Evolutionary conservation across 2,888 invertebrate species (phyloP), one percentile per base, ranked within the genome.

Genomic region (Euphydryas editha): DNA sequence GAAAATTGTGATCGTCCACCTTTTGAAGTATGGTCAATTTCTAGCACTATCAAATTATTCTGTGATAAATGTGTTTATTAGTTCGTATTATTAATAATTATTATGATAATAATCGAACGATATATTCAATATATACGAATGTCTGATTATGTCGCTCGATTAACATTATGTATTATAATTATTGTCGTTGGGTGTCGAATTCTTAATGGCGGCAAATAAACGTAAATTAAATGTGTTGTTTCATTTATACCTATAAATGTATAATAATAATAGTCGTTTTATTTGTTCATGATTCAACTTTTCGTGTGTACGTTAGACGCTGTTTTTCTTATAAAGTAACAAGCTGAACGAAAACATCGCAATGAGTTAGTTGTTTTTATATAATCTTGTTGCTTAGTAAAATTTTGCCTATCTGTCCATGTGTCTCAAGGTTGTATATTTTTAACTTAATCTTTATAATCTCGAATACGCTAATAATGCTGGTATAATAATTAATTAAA

Each of bases 31-130:
- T 86, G 83, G 92, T 92, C 90, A 92, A 92, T 92, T 92, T 90
- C 81, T 86, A 87, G 87, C 86, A 89, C 90, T 90, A 90, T 91
- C 90, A 89, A 88, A 89, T 87, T 89, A 83, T 90, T 90, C 90
- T 91, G 91, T 92, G 92, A 92, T 92, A 90, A 78, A 88, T 89
- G 85, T 86, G 82, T 90, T 89, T 90, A 81, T 89, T 86, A 86
- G 81, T 87, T 89, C 74, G 69, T 71, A 73, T 66, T 30, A 30
- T 30, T 30, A 30, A 30, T 30, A 30, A 30, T 30, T 30, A 30
- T 30, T 30, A 4, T 30, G 4, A 65, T 55, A 54, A 59, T 24
- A 51, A 64, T 21, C 21, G 42, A 42, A 30, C 54, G 21, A 54
- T n/a, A 54, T 36, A 36, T 36, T 36, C 21, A 54, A 30, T 1